Percentiles rank a stretch among this genome's conserved stretches.
Conservation (phyloP, 2,888 invertebrate species). For the Cosmia trapezina region DNA sequence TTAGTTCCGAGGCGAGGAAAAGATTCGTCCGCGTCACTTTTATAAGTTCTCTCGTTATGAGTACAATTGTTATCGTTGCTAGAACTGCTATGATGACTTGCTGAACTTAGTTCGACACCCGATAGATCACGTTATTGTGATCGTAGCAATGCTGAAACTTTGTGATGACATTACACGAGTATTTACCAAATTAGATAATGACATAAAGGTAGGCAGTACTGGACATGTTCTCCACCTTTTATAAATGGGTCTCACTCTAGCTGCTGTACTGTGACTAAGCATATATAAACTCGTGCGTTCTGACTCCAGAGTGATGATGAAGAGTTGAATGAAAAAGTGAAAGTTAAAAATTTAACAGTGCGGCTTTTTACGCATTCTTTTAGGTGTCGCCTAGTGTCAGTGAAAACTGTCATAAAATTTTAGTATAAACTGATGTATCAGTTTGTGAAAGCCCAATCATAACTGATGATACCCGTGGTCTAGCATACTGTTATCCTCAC, state of each 20-base stretch:
- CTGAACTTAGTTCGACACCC: background rate
- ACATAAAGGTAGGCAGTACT: background rate
- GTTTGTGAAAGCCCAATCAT: too few relatives aligned
- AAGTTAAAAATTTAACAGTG: too few relatives aligned
- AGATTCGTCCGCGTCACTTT: slow-evolving; percentile 27
- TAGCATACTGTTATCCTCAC: background rate
- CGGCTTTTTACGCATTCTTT: too few relatives aligned
- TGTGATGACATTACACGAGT: background rate
- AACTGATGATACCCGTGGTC: background rate
- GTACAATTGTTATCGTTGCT: slow-evolving; percentile 15
- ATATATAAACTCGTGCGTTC: background rate
- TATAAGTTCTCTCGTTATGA: slow-evolving; percentile 11
- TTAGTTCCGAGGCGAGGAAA: slow-evolving; percentile 17
- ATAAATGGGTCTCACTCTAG: background rate
- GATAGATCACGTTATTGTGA: background rate
- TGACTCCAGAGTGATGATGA: background rate
- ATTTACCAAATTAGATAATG: background rate
- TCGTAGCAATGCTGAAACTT: background rate
- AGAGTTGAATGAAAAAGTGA: too few relatives aligned
- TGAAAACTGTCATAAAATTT: too few relatives aligned
- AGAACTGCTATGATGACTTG: slow-evolving; percentile 2
- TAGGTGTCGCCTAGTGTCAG: too few relatives aligned
- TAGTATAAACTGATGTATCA: too few relatives aligned
- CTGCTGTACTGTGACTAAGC: background rate
- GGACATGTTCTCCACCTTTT: background rate